Percentiles rank a stretch among this genome's conserved stretches.
phyloP scores from a whole-genome alignment of 2,113 vertebrate species.

The Gorilla gorilla region DNA sequence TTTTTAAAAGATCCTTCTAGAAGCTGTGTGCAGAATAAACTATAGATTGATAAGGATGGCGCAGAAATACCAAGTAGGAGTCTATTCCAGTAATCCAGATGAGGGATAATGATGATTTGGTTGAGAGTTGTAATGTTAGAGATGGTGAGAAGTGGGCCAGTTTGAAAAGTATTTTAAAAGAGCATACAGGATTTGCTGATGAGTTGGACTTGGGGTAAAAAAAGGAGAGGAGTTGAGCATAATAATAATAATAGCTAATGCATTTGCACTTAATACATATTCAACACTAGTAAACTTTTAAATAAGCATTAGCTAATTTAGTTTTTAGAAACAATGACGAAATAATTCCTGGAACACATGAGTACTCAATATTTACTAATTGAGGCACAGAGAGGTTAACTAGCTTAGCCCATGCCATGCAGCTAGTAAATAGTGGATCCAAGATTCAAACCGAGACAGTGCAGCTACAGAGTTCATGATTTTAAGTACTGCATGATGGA shows the following conservation, averaged over 20 bases:
- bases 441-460: background rate
- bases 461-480: background rate
- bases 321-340: background rate
- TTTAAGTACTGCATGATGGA: background rate
- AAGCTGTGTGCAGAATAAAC: background rate
- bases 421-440: background rate
- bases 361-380: background rate
- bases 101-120: background rate
- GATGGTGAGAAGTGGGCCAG: background rate
- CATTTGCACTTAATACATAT: background rate
- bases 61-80: background rate
- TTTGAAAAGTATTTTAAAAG: background rate
- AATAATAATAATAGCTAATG: background rate
- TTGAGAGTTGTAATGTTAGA: background rate
- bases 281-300: background rate
- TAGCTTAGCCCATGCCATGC: background rate
- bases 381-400: background rate
- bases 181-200: background rate
- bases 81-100: background rate
- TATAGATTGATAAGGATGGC: background rate
- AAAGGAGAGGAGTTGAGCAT: background rate
- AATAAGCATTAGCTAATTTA: background rate
- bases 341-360: background rate
- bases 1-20: background rate
- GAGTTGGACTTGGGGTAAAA: background rate